Percentiles rank a stretch among this genome's conserved stretches.
These are phyloP conservation scores for Plemyria rubiginata DNA, from an alignment of 2,888 invertebrate species.

Conservation along the genomic window DNA sequence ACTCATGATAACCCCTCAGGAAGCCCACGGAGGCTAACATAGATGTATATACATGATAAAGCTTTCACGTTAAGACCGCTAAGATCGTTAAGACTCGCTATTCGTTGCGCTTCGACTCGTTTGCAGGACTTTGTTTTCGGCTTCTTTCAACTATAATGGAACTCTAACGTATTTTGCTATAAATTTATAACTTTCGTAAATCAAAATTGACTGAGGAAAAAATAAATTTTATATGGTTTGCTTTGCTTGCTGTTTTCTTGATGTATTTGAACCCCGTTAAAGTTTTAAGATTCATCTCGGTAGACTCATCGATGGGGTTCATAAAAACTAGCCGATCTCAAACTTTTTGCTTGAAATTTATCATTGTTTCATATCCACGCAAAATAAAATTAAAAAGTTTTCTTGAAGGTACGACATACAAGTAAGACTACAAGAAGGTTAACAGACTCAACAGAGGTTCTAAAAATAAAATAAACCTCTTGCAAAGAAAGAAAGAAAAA, in stretches of 20 bases:
- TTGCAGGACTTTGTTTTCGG: slow-evolving; percentile 54
- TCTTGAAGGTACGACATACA: too few relatives aligned
- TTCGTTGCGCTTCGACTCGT: slow-evolving; percentile 70
- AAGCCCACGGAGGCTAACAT: slow-evolving; percentile 79
- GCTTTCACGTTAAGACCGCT: slow-evolving; percentile 67
- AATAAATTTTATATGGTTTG: slow-evolving; percentile 56
- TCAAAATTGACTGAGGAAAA: slow-evolving; percentile 62
- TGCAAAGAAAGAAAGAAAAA: neutral
- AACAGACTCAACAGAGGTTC: too few relatives aligned
- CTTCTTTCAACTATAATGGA: slow-evolving; percentile 53
- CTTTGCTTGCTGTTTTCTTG: slow-evolving; percentile 61
- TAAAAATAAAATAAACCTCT: neutral
- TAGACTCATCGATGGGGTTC: slow-evolving; percentile 38
- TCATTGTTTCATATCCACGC: neutral
- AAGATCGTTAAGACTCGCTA: slow-evolving; percentile 54
- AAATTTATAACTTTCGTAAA: slow-evolving; percentile 33
- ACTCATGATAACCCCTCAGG: too few relatives aligned
- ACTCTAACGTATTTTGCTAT: slow-evolving; percentile 36
- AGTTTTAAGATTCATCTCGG: slow-evolving; percentile 35
- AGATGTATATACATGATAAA: slow-evolving; percentile 71
- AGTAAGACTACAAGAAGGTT: too few relatives aligned
- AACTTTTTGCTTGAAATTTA: slow-evolving; percentile 38
- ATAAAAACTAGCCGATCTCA: slow-evolving; percentile 46
- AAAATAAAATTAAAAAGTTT: neutral
- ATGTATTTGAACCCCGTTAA: slow-evolving; percentile 50